Base-by-base conservation (phyloP, 2,888 invertebrate species). In the Dermolepida albohirtum region DNA sequence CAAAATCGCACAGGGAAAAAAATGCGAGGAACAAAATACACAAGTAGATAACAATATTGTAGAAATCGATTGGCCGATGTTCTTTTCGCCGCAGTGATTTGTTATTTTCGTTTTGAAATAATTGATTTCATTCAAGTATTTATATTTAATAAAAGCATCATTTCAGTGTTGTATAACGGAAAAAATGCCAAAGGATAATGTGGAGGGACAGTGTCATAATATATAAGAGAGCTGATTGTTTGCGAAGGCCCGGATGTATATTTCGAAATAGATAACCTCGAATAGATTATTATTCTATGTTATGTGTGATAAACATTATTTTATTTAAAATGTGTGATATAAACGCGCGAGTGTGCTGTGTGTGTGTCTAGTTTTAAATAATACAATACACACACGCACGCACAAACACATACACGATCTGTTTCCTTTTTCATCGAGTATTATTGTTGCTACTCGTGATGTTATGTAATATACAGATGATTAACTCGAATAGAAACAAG, bases 191-290 rank as follows among this genome's bases (percentile, higher is more conserved):
- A 73, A 69, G 69, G 71, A 72, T 7, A 44, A 43, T 22, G 4
- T 22, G 22, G 39, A 34, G 59, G 43, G 29, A 62, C 49, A 34
- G 34, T 34, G 22, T 14, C 47, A 34, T 47, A 49, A 16, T 17
- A 72, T 71, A 34, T 34, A 34, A 74, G 72, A 72, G 72, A 70
- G 67, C 59, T 68, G 74, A 74, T 74, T 74, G 74, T 74, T 74
- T 72, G 72, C 71, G 67, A 71, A 74, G 72, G 74, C 74, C 74
- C 74, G 74, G 74, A 74, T 74, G 72, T 74, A 62, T 62, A 72
- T 72, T 72, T 74, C 72, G 68, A 74, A 71, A 74, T 72, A 72
- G 74, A 74, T 74, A 74, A 74, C 74, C 74, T 71, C 71, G 67
- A 66, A 68, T 62, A 72, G 72, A 74, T 71, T 72, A 74, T 71